Evolutionary conservation across 1,140 invertebrate genomes (phyloP).

Genomic region (Tetramorium alpestre): DNA sequence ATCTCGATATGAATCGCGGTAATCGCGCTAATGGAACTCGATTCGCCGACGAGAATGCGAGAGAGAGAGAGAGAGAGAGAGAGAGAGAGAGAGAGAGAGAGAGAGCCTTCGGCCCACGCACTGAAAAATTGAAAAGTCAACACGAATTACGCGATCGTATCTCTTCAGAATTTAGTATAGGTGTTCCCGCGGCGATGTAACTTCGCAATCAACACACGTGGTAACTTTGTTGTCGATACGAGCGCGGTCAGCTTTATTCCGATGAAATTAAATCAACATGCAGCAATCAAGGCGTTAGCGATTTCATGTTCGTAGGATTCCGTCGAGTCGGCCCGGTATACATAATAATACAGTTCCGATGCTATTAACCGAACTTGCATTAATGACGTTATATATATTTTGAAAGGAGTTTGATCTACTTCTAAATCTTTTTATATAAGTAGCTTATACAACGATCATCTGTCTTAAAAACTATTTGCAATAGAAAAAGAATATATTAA

Average conservation of each 20-base stretch:
- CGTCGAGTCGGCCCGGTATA: not conserved
- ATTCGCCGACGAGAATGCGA: conserved; percentile 57
- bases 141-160: conserved; percentile 51
- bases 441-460: not conserved
- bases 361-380: not conserved
- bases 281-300: conserved; percentile 11
- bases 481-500: not conserved
- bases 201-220: conserved; percentile 32
- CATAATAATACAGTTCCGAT: not conserved
- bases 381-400: not conserved
- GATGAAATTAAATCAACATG: conserved; percentile 29
- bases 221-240: conserved; percentile 48
- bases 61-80: not conserved
- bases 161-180: conserved; percentile 50
- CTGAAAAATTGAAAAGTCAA: conserved; percentile 59
- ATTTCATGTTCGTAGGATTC: conserved; percentile 13
- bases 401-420: not conserved
- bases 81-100: conserved; percentile 5
- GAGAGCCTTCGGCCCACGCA: conserved; percentile 42
- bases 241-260: conserved; percentile 11
- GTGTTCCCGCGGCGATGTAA: conserved; percentile 31
- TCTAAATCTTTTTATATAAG: not conserved
- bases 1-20: conserved; percentile 70
- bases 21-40: conserved; percentile 73
- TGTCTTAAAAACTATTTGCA: not conserved